Evolutionary conservation across 2,888 invertebrate species (phyloP).

Genomic region (Allolobophora icterica): DNA sequence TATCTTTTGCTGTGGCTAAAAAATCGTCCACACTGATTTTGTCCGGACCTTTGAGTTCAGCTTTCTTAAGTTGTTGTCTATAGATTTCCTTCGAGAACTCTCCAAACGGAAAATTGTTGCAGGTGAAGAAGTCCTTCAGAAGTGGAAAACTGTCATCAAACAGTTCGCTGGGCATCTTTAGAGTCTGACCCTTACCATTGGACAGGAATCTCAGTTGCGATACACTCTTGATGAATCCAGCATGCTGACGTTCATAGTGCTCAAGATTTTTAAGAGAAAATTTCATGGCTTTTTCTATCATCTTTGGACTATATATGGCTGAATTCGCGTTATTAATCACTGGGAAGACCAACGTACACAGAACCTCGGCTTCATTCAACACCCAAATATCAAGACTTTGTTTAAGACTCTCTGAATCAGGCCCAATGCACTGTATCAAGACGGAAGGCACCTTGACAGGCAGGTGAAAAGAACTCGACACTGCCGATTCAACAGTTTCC

Average conservation of each 20-base stretch:
- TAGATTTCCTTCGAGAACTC: slow-evolving; percentile 43
- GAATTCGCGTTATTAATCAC: neutral
- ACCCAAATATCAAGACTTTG: neutral
- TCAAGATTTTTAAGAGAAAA: neutral
- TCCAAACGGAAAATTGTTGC: slow-evolving; percentile 50
- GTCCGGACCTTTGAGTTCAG: slow-evolving; percentile 49
- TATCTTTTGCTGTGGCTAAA: slow-evolving; percentile 39
- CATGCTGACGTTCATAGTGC: neutral
- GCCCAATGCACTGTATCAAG: neutral
- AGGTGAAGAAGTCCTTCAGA: slow-evolving; percentile 44
- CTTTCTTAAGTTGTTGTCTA: slow-evolving; percentile 45
- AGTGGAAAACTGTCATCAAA: slow-evolving; percentile 49
- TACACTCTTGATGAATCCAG: neutral
- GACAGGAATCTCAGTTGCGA: neutral
- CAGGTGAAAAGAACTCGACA: neutral
- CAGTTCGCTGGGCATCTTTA: slow-evolving; percentile 33
- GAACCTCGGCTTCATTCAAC: neutral
- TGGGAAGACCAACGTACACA: neutral
- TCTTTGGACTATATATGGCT: neutral
- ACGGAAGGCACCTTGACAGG: neutral
- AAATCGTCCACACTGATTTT: slow-evolving; percentile 49
- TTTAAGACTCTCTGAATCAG: neutral
- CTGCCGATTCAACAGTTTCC: neutral
- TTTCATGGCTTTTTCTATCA: slow-evolving; percentile 25
- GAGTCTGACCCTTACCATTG: neutral